phyloP scores from a whole-genome alignment of 2,888 invertebrate species.

The Paralinhomoeus sp. region DNA sequence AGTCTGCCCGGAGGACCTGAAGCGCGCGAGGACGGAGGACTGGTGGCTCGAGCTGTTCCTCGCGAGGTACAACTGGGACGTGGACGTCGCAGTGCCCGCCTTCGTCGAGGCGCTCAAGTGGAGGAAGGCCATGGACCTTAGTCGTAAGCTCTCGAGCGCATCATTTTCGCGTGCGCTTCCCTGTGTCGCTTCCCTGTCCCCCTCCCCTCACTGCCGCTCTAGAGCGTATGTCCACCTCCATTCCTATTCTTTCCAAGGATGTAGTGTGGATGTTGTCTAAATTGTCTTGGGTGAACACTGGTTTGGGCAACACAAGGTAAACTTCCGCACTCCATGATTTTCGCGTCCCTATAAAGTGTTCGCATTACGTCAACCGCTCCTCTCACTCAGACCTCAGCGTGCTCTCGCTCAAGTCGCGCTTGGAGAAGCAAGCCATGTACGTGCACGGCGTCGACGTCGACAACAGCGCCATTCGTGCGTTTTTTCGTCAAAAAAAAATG shows the following conservation, averaged over 20 bases:
- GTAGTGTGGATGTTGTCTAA: too few species aligned
- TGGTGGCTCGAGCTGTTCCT: slow-evolving; percentile 35
- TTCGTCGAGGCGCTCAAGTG: slow-evolving; percentile 18
- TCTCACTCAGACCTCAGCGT: slow-evolving; percentile 12
- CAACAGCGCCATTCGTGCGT: slow-evolving; percentile 12
- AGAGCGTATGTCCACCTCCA: too few species aligned
- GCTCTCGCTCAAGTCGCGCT: slow-evolving; percentile 10
- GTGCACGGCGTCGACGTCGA: slow-evolving; percentile 14
- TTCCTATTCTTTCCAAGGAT: too few species aligned
- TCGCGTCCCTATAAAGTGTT: too few species aligned
- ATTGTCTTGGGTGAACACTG: too few species aligned
- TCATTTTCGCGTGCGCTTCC: too few species aligned
- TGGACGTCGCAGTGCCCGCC: slow-evolving; percentile 15
- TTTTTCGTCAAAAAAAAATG: neutral
- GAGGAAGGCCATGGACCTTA: slow-evolving; percentile 13
- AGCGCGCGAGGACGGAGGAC: neutral
- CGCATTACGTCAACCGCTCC: neutral
- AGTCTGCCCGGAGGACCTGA: slow-evolving; percentile 1
- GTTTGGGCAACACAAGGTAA: too few species aligned
- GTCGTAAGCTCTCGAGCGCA: too few species aligned
- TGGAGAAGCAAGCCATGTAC: slow-evolving; percentile 15
- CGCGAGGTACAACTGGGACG: slow-evolving; percentile 10
- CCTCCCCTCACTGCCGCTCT: too few species aligned
- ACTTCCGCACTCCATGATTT: too few species aligned
- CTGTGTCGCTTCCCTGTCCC: too few species aligned